Evolutionary conservation across 2,113 vertebrate species (phyloP).

Genomic region (Pyxicephalus adspersus): DNA sequence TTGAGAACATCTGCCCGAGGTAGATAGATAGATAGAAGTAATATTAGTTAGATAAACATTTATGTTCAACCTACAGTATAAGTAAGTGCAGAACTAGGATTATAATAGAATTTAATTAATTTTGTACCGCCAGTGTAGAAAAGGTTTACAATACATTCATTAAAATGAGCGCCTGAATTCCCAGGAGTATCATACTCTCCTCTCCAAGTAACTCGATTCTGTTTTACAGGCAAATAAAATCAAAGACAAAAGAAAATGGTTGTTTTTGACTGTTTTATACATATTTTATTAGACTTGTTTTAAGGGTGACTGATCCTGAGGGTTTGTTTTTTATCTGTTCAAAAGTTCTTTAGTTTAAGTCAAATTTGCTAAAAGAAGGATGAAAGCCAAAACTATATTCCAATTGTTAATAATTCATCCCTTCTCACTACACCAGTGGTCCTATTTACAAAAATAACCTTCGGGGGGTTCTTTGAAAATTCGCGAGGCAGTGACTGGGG

Average conservation of each 20-base stretch:
- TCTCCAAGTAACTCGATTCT: not conserved
- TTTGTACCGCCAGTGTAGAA: conserved; percentile 1
- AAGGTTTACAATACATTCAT: not conserved
- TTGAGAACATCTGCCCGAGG: too few relatives aligned
- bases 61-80: not conserved
- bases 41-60: conserved; percentile 1
- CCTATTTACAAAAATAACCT: too few relatives aligned
- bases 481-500: too few relatives aligned
- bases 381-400: too few relatives aligned
- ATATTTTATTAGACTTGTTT: conserved; percentile 2
- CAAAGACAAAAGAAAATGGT: not conserved
- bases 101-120: conserved; percentile 12
- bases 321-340: not conserved
- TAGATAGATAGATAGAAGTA: too few relatives aligned
- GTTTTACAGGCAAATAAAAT: conserved; percentile 4
- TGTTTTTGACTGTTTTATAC: not conserved
- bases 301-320: not conserved
- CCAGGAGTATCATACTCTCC: not conserved
- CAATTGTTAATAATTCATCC: too few relatives aligned
- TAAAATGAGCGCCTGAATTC: not conserved
- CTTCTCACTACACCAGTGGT: too few relatives aligned
- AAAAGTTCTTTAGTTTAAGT: too few relatives aligned
- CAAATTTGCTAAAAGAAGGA: too few relatives aligned
- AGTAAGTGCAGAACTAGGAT: not conserved
- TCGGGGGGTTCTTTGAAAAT: too few relatives aligned